phyloP scores from a whole-genome alignment of 2,888 invertebrate species.

The Marasmarcha lunaedactyla region DNA sequence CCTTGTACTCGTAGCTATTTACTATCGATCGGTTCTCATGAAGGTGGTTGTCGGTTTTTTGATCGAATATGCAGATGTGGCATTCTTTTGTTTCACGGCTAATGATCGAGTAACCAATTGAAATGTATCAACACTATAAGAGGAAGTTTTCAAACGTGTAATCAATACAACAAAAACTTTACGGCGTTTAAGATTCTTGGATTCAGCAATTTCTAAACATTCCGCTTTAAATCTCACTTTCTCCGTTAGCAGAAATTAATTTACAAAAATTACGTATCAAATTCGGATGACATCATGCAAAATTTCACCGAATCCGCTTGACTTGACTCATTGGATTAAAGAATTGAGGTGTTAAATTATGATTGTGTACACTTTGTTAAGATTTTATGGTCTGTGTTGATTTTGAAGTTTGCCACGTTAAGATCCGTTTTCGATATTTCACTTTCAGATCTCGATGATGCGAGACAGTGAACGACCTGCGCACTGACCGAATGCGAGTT shows the following conservation, averaged over 20 bases:
- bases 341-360: too few species aligned
- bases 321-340: too few species aligned
- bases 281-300: slow-evolving; percentile 14
- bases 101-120: background rate
- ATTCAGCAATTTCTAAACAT: too few species aligned
- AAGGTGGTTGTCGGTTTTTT: background rate
- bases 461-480: background rate
- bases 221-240: slow-evolving; percentile 9
- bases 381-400: background rate
- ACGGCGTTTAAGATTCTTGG: too few species aligned
- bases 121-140: background rate
- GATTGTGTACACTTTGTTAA: background rate
- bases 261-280: too few species aligned
- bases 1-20: background rate
- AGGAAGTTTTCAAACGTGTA: too few species aligned
- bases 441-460: background rate
- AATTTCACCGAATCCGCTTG: slow-evolving; percentile 16
- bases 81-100: background rate
- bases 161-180: too few species aligned
- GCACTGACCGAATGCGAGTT: background rate
- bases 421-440: too few species aligned
- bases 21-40: background rate
- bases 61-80: background rate
- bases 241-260: slow-evolving; percentile 4
- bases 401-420: background rate